Percentiles rank a stretch among this genome's conserved stretches.
Conservation (phyloP, 2,888 invertebrate species). For the Pammene aurita region DNA sequence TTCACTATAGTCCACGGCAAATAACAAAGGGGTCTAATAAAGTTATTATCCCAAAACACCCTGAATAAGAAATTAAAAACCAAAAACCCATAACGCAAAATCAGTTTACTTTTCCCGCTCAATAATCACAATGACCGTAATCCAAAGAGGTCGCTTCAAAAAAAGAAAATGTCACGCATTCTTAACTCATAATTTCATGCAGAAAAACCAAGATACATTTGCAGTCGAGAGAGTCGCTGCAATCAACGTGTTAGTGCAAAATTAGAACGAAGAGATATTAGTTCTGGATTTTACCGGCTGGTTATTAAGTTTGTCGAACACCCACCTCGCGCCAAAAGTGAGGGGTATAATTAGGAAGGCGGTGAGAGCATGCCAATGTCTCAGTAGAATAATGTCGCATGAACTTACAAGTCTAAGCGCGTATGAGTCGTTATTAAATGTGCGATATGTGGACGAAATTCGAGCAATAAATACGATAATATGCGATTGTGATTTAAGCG, state of each 20-base stretch:
- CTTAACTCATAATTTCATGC: conserved; percentile 58
- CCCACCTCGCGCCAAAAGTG: conserved; percentile 74
- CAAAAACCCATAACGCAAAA: conserved; percentile 32
- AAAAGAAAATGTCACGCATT: conserved; percentile 68
- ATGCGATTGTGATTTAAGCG: conserved; percentile 33
- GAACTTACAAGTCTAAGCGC: neutral
- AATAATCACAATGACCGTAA: conserved; percentile 38
- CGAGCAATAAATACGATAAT: conserved; percentile 38
- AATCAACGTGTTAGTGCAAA: neutral
- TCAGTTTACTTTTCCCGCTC: conserved; percentile 34
- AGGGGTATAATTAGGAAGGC: conserved; percentile 39
- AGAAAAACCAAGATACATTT: conserved; percentile 39
- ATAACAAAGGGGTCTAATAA: conserved; percentile 12
- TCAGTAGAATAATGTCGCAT: conserved; percentile 21
- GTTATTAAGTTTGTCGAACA: conserved; percentile 78
- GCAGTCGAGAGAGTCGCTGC: conserved; percentile 9
- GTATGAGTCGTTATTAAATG: conserved; percentile 3
- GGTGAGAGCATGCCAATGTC: conserved; percentile 20
- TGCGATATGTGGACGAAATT: conserved; percentile 37
- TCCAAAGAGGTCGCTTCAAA: conserved; percentile 37
- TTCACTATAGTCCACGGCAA: neutral
- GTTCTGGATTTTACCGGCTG: conserved; percentile 4
- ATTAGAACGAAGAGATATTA: conserved; percentile 8
- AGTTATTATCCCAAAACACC: conserved; percentile 44
- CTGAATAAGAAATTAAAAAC: conserved; percentile 57